phyloP scores from a whole-genome alignment of 2,888 invertebrate species.

The Cecidostiba fungosa region DNA sequence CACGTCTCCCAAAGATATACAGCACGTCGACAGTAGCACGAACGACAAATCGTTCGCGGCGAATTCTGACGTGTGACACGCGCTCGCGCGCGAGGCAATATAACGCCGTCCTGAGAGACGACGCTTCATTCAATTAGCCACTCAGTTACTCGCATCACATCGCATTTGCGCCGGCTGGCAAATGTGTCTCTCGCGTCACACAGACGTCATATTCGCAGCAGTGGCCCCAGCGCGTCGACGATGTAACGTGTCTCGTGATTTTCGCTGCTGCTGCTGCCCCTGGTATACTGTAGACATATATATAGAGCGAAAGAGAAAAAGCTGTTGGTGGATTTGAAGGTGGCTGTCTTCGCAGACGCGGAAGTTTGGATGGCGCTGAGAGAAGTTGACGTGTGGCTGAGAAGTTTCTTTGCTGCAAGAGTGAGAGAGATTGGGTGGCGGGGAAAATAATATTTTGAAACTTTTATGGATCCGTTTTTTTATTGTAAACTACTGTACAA shows the following conservation, averaged over 20 bases:
- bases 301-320: not conserved
- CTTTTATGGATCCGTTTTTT: too few relatives aligned
- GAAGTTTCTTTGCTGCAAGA: not conserved
- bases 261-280: not conserved
- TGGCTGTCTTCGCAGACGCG: not conserved
- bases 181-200: conserved; percentile 53
- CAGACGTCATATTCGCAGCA: conserved; percentile 42
- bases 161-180: conserved; percentile 71
- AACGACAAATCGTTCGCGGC: conserved; percentile 58
- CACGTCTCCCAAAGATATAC: conserved; percentile 1
- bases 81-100: conserved; percentile 64
- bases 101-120: conserved; percentile 76
- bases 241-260: conserved; percentile 52
- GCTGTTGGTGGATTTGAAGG: not conserved
- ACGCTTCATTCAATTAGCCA: conserved; percentile 79
- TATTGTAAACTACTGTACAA: too few relatives aligned
- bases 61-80: conserved; percentile 78
- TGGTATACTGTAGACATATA: not conserved
- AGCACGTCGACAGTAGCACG: not conserved
- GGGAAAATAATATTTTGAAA: not conserved
- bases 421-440: not conserved
- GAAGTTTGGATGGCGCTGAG: conserved; percentile 15
- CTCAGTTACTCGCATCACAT: conserved; percentile 79
- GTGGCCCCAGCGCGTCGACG: conserved; percentile 6
- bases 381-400: not conserved